These are phyloP conservation scores for Drosophila sucinea DNA, from an alignment of 1,140 invertebrate genomes.

Conservation along the genomic window DNA sequence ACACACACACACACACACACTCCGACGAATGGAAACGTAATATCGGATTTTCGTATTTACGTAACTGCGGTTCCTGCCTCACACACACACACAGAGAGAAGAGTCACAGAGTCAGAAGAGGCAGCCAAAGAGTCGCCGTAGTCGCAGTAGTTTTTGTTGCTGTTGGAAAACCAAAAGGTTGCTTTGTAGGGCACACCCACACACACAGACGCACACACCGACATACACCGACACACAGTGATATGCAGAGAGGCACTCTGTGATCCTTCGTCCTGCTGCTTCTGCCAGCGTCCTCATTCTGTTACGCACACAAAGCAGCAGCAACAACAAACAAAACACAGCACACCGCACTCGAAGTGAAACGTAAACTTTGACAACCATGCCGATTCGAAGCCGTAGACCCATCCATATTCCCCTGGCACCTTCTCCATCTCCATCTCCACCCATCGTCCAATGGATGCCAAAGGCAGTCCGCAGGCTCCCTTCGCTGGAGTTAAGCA, in stretches of 20 bases:
- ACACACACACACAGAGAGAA: constrained; percentile 11
- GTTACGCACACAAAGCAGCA: constrained; percentile 45
- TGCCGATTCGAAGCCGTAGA: constrained; percentile 20
- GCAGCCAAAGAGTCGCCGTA: constrained; percentile 39
- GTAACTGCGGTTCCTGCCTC: constrained; percentile 62
- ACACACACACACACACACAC: neutral
- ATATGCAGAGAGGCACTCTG: constrained; percentile 29
- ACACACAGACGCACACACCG: constrained; percentile 21
- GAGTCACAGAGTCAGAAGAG: constrained; percentile 17
- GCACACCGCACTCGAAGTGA: constrained; percentile 69
- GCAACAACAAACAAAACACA: constrained; percentile 56
- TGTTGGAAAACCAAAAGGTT: constrained; percentile 66
- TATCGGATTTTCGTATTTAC: constrained; percentile 79
- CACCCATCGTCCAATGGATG: neutral
- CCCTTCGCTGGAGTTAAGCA: constrained; percentile 13
- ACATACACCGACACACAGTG: constrained; percentile 20
- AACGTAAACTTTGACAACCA: constrained; percentile 80
- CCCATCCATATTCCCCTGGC: neutral
- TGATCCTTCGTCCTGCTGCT: constrained; percentile 36
- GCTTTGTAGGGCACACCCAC: constrained; percentile 61
- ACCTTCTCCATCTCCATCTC: neutral
- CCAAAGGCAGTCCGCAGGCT: constrained; percentile 21
- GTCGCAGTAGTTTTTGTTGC: constrained; percentile 64
- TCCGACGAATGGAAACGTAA: constrained; percentile 70
- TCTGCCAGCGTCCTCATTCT: constrained; percentile 16